Evolutionary conservation across 2,888 invertebrate species (phyloP).

Genomic region (Dromius quadrimaculatus): DNA sequence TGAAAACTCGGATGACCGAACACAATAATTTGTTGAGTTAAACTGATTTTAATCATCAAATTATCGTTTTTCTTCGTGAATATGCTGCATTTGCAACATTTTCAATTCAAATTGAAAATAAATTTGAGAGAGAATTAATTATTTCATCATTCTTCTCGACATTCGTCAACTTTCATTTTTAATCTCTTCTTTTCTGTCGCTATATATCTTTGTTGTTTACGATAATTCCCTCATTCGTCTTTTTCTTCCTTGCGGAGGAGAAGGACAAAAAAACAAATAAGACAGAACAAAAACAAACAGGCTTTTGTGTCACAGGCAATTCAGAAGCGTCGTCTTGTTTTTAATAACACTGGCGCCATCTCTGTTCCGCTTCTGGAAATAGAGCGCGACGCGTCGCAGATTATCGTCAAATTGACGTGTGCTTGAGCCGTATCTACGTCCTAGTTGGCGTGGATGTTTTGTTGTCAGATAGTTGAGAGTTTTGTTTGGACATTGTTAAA

Average conservation of each 20-base stretch:
- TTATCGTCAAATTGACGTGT: constrained; percentile 47
- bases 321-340: constrained; percentile 27
- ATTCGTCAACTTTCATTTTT: constrained; percentile 33
- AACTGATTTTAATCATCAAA: too few relatives aligned
- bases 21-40: constrained; percentile 22
- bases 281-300: constrained; percentile 32
- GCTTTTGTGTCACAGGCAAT: constrained; percentile 35
- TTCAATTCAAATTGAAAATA: too few relatives aligned
- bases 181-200: constrained; percentile 24
- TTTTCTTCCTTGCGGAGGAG: constrained; percentile 1
- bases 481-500: constrained; percentile 50
- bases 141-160: constrained; percentile 22
- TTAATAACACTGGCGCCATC: constrained; percentile 31
- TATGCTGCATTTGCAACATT: too few relatives aligned
- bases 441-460: constrained; percentile 29
- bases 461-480: constrained; percentile 40
- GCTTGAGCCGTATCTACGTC: constrained; percentile 32
- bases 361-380: constrained; percentile 7
- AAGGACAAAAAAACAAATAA: constrained; percentile 24
- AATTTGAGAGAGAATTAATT: too few relatives aligned
- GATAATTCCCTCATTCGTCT: constrained; percentile 22
- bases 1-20: constrained; percentile 1
- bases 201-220: constrained; percentile 26
- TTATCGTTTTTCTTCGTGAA: too few relatives aligned
- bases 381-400: constrained; percentile 17